These are phyloP conservation scores for Melanogrammus aeglefinus DNA, from an alignment of 2,797 vertebrate genomes.

Conservation along the genomic window DNA sequence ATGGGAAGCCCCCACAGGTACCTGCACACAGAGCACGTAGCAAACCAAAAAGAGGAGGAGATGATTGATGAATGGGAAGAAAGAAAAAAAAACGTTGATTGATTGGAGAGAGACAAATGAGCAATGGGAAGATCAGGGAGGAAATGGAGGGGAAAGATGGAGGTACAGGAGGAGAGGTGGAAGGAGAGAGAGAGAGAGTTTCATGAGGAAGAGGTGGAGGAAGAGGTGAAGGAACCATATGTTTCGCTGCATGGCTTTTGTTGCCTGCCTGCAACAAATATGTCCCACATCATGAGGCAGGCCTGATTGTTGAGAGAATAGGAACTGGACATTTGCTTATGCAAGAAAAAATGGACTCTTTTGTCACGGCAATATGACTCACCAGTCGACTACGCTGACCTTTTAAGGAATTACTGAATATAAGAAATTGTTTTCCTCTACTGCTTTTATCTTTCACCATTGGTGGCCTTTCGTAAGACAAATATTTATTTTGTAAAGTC, in stretches of 20 bases:
- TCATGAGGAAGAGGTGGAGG: no score
- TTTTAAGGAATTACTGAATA: neutral
- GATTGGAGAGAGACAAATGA: neutral
- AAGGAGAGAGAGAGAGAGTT: neutral
- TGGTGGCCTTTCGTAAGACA: neutral
- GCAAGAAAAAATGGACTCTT: neutral
- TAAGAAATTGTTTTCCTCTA: neutral
- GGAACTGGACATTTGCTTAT: neutral
- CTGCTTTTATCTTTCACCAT: neutral
- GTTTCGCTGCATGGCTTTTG: neutral
- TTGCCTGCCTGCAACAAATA: no score
- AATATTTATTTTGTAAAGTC: neutral
- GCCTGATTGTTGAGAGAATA: neutral
- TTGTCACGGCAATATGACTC: neutral
- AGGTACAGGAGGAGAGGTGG: neutral
- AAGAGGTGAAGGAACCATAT: neutral
- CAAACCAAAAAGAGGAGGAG: slow-evolving; percentile 21
- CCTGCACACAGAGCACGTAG: neutral
- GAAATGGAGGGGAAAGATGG: neutral
- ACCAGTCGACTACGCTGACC: neutral
- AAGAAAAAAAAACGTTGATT: slow-evolving; percentile 31
- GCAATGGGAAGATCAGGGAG: no score
- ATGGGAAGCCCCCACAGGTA: neutral
- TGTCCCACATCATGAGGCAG: neutral
- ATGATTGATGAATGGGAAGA: slow-evolving; percentile 7